Evolutionary conservation across 2,113 vertebrate species (phyloP).

Genomic region (Gopherus flavomarginatus): DNA sequence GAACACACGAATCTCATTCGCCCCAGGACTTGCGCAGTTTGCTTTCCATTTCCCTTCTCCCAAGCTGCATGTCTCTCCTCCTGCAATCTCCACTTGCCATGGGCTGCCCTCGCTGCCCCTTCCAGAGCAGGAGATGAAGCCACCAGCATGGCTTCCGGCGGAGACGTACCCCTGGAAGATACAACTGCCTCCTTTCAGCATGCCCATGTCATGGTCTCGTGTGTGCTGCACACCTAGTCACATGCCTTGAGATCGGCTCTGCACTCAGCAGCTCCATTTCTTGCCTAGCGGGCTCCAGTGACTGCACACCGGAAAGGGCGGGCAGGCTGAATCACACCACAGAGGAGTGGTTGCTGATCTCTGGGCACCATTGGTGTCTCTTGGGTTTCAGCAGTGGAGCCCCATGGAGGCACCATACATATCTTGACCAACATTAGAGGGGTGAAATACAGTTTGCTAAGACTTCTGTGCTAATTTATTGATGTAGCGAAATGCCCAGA

Average conservation of each 20-base stretch:
- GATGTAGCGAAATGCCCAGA: not conserved
- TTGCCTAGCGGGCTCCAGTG: not conserved
- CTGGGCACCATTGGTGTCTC: no score
- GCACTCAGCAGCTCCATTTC: not conserved
- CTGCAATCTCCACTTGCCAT: not conserved
- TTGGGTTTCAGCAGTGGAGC: not conserved
- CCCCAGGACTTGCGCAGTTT: accelerated
- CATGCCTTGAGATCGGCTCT: not conserved
- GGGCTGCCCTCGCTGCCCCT: not conserved
- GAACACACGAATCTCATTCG: not conserved
- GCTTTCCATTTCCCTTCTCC: accelerated
- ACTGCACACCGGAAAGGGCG: not conserved
- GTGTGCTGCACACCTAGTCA: not conserved
- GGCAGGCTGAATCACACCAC: not conserved
- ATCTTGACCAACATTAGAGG: not conserved
- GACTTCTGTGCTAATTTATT: not conserved
- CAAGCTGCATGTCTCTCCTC: not conserved
- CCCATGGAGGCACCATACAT: not conserved
- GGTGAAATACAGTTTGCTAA: not conserved
- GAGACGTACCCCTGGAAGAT: not conserved
- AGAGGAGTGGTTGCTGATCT: not conserved
- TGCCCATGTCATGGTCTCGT: not conserved
- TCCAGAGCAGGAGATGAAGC: accelerated
- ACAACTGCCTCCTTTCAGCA: not conserved
- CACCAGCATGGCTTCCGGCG: not conserved